Base-by-base conservation (phyloP, 2,888 invertebrate species). In the Eupithecia dodoneata region DNA sequence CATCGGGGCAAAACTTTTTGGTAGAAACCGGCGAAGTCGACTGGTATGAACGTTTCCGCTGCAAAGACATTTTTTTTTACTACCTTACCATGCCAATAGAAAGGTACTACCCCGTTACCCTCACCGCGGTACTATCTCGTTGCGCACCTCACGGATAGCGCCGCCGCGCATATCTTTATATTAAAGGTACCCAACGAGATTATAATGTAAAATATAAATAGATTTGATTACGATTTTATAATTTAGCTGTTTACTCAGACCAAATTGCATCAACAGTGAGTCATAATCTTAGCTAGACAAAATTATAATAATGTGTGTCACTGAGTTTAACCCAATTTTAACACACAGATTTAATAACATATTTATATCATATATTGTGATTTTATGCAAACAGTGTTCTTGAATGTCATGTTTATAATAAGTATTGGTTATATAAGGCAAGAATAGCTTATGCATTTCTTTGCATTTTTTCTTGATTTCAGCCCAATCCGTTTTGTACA, bases 1-100 rank as follows among this genome's bases (percentile, higher is more conserved):
- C 90, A 49, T 94, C 94, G 0, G 90, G 84, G 66, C 94, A 93
- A 82, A 94, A 93, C 82, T 90, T 92, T 86, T 95, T 95, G 0
- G 87, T 89, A 0, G 90, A 86, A 73, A 91, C 92, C 5, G 91
- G 89, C 65, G 88, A 88, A 0, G 90, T 87, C 0, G 91, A 89
- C 59, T 94, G 94, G 77, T 88, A 90, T 0, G 93, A 91, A 74
- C 94, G 89, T 80, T 95, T 95, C 77, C 94, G 91, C 94, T 95
- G 89, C 55, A 81, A 79, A 81, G 47, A 18, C n/a, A 18, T 18
- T 9, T n/a, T 59, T 59, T 10, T 0, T 59, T 59, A 59, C 59
- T 18, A 0, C 18, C n/a, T 18, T 18, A 0, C 18, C n/a, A 59
- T 59, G 18, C 3, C 3, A 9, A 18, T 9, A 15, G 7, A 10